Conservation (phyloP, 2,888 invertebrate genomes). For the Hydrotaea cyrtoneurina region DNA sequence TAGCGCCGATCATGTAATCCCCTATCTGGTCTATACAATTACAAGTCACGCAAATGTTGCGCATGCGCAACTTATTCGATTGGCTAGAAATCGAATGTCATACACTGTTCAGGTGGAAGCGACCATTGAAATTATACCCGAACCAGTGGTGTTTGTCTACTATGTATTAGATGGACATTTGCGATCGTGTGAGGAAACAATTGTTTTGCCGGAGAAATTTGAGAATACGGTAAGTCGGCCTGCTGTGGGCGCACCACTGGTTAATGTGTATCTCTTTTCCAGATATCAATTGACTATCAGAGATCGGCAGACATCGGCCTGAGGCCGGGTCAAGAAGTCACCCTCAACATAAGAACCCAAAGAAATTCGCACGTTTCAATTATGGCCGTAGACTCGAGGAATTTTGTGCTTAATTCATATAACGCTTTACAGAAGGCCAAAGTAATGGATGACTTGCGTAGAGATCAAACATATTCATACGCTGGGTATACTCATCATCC, state of each 20-base stretch:
- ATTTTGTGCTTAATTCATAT: conserved; percentile 82
- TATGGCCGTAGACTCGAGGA: conserved; percentile 92
- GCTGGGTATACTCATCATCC: conserved; percentile 76
- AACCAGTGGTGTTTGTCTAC: conserved; percentile 41
- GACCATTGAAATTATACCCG: conserved; percentile 49
- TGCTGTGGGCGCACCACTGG: neutral
- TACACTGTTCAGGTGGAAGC: conserved; percentile 35
- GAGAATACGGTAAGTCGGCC: conserved; percentile 40
- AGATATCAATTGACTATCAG: conserved; percentile 83
- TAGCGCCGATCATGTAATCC: conserved; percentile 34
- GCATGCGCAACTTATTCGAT: conserved; percentile 17
- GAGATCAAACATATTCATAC: conserved; percentile 72
- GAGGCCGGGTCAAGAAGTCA: conserved; percentile 88
- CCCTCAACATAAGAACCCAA: conserved; percentile 88
- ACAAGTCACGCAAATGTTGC: conserved; percentile 46
- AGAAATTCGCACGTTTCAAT: conserved; percentile 93
- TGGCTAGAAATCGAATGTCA: conserved; percentile 35
- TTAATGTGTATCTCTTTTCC: no score
- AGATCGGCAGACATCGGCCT: conserved; percentile 82
- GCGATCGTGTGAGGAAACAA: conserved; percentile 41
- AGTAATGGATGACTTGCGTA: conserved; percentile 83
- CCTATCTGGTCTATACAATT: conserved; percentile 45
- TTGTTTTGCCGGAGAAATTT: conserved; percentile 8
- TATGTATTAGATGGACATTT: conserved; percentile 43
- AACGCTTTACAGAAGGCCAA: conserved; percentile 83